A percentile compares a stretch with the other conserved stretches of the same genome.
Conservation (phyloP, 2,797 vertebrate genomes). For the Gymnoscopelus braueri region DNA sequence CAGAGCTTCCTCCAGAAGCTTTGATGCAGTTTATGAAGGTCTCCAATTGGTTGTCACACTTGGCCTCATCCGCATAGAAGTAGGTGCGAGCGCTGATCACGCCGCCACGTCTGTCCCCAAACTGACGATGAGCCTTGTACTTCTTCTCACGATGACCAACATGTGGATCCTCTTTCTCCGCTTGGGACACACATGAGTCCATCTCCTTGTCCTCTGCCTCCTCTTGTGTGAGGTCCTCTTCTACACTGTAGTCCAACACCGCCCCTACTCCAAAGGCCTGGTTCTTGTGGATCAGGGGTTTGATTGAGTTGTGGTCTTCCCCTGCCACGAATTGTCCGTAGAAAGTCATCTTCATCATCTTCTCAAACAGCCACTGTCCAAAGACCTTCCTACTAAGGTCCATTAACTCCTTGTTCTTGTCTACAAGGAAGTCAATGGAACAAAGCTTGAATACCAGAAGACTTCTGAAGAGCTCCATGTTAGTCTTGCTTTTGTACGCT, state of each 20-base stretch:
- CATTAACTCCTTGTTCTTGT: slow-evolving; percentile 87
- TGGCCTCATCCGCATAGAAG: slow-evolving; percentile 90
- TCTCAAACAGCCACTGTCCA: slow-evolving; percentile 86
- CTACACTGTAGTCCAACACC: slow-evolving; percentile 92
- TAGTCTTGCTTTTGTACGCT: slow-evolving; percentile 89
- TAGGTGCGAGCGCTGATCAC: slow-evolving; percentile 87
- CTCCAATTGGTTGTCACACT: slow-evolving; percentile 94
- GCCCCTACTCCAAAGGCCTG: slow-evolving; percentile 89
- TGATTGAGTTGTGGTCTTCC: slow-evolving; percentile 91
- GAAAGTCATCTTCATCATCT: slow-evolving; percentile 95
- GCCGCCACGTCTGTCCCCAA: slow-evolving; percentile 84
- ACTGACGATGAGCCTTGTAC: slow-evolving; percentile 84
- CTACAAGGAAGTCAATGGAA: slow-evolving; percentile 83
- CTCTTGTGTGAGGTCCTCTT: slow-evolving; percentile 88
- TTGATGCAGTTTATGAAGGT: slow-evolving; percentile 90
- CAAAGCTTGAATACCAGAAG: slow-evolving; percentile 91
- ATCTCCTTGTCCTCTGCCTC: slow-evolving; percentile 87
- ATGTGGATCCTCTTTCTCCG: slow-evolving; percentile 88
- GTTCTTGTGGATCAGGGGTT: slow-evolving; percentile 87
- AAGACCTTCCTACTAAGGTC: slow-evolving; percentile 82
- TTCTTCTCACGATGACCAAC: slow-evolving; percentile 86
- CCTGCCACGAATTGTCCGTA: slow-evolving; percentile 97
- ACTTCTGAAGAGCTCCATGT: slow-evolving; percentile 85
- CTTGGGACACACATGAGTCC: slow-evolving; percentile 88
- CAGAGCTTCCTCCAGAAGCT: slow-evolving; percentile 87